Percentiles rank a stretch among this genome's conserved stretches.
These are phyloP conservation scores for Otolemur crassicaudatus DNA, from an alignment of 2,797 vertebrate genomes.

Conservation along the genomic window DNA sequence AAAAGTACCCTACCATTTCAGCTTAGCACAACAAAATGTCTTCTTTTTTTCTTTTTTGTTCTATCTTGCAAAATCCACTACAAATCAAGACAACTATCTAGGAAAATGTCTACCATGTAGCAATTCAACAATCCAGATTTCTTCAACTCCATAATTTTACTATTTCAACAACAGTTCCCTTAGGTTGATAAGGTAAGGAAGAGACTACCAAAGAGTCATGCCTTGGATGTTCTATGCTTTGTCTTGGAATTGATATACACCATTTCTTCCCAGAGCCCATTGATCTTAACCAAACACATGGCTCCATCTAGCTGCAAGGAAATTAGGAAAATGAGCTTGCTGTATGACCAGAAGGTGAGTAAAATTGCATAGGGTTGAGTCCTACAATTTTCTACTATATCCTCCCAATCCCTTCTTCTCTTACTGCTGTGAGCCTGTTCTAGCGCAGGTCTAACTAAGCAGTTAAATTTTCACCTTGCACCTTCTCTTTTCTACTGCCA, in stretches of 20 bases:
- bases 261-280: not conserved
- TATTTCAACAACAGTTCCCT: not conserved
- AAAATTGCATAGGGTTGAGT: not conserved
- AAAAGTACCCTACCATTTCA: not conserved
- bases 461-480: not conserved
- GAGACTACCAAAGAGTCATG: not conserved
- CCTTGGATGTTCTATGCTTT: not conserved
- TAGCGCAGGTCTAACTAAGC: not conserved
- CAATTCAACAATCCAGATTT: not conserved
- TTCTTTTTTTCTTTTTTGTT: not conserved
- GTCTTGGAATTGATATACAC: not conserved
- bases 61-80: not conserved
- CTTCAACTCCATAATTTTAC: not conserved
- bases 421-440: not conserved
- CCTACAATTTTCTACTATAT: not conserved
- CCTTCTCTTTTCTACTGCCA: not conserved
- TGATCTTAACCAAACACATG: not conserved
- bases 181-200: not conserved
- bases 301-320: accelerated
- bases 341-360: not conserved
- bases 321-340: not conserved
- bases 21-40: not conserved
- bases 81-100: not conserved
- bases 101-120: not conserved
- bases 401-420: not conserved